Conservation (phyloP, 2,888 invertebrate species). For the Pristionchus fissidentatus region DNA sequence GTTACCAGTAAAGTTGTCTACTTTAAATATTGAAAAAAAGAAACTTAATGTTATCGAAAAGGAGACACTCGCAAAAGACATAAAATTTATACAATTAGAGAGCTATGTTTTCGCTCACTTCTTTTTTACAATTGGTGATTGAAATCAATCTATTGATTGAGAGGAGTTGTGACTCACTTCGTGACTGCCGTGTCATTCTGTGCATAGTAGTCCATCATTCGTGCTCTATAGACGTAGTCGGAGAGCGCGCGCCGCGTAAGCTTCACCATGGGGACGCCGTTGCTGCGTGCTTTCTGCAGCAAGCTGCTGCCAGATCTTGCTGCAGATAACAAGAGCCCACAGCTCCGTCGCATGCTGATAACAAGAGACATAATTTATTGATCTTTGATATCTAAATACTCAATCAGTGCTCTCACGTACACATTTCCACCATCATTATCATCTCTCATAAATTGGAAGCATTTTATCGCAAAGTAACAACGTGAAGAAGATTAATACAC, state of each 20-base stretch:
- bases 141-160: too few relatives aligned
- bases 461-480: slow-evolving; percentile 6
- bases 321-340: slow-evolving; percentile 8
- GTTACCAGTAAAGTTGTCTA: too few relatives aligned
- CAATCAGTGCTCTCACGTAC: not conserved
- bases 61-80: too few relatives aligned
- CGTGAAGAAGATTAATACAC: not conserved
- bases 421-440: not conserved
- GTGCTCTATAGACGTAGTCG: slow-evolving; percentile 28
- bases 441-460: not conserved
- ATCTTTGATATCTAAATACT: slow-evolving; percentile 31
- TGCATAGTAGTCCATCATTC: slow-evolving; percentile 49
- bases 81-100: too few relatives aligned
- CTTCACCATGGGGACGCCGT: not conserved
- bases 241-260: slow-evolving; percentile 33
- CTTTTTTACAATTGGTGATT: too few relatives aligned
- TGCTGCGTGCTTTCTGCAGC: slow-evolving; percentile 32
- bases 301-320: not conserved
- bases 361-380: not conserved
- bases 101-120: too few relatives aligned
- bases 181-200: slow-evolving; percentile 47
- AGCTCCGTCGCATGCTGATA: slow-evolving; percentile 20
- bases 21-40: too few relatives aligned
- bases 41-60: too few relatives aligned
- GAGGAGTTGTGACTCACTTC: slow-evolving; percentile 25